Evolutionary conservation across 2,113 vertebrate species (phyloP).

Genomic region (Mastomys coucha): DNA sequence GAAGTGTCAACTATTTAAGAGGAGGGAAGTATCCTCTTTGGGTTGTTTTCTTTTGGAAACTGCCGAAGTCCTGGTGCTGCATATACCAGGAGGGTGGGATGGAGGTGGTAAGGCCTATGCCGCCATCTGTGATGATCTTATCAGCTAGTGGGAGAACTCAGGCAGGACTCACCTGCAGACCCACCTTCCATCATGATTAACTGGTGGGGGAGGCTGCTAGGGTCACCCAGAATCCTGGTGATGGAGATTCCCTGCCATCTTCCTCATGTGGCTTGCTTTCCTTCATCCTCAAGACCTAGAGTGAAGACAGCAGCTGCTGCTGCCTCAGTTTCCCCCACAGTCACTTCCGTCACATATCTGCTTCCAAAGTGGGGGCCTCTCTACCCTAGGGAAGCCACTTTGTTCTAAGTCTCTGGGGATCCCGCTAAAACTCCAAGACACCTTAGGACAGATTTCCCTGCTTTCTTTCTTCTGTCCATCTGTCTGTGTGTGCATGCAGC

Average conservation of each 20-base stretch:
- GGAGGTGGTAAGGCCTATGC: accelerated
- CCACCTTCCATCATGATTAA: not conserved
- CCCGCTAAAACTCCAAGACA: not conserved
- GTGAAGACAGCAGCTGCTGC: not conserved
- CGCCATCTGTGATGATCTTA: not conserved
- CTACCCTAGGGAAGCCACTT: not conserved
- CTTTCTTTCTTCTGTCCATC: not conserved
- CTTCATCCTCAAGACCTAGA: not conserved
- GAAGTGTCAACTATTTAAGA: not conserved
- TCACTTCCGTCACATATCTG: not conserved
- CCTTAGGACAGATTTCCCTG: not conserved
- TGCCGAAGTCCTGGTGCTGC: no score
- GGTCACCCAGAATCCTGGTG: not conserved
- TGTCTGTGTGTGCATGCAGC: not conserved
- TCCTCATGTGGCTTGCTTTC: not conserved
- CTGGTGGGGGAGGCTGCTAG: not conserved
- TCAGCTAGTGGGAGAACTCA: no score
- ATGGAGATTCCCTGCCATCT: not conserved
- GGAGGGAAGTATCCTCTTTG: not conserved
- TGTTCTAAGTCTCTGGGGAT: not conserved
- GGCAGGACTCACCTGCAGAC: not conserved
- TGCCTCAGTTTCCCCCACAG: not conserved
- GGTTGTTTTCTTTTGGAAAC: not conserved
- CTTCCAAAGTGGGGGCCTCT: not conserved
- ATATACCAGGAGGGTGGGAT: accelerated